A percentile compares a stretch with the other conserved stretches of the same genome.
These are phyloP conservation scores for Drosophila prostipennis DNA, from an alignment of 2,888 invertebrate species.

Conservation along the genomic window DNA sequence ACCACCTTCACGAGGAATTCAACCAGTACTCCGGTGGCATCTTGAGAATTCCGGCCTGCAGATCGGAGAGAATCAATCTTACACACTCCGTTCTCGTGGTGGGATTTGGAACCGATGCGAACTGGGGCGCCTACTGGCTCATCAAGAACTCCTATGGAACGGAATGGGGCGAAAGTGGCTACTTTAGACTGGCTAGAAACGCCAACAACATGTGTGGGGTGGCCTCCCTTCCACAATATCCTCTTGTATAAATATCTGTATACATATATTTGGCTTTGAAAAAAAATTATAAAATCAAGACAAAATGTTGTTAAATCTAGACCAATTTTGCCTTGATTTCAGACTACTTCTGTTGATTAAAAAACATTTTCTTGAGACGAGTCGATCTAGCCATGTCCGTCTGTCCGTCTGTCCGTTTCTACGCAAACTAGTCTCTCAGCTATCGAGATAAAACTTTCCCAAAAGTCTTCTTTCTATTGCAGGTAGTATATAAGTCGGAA, in stretches of 20 bases:
- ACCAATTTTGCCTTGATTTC: too few species aligned
- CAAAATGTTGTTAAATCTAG: too few species aligned
- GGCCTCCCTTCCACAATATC: slow-evolving; percentile 10
- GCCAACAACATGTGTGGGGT: slow-evolving; percentile 16
- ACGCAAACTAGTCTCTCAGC: too few species aligned
- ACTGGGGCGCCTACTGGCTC: slow-evolving; percentile 13
- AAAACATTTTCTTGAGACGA: too few species aligned
- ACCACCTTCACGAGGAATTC: neutral
- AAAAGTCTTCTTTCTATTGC: too few species aligned
- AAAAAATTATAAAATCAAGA: too few species aligned
- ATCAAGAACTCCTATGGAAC: slow-evolving; percentile 20
- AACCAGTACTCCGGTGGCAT: neutral
- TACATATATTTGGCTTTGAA: too few species aligned
- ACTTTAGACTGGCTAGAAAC: slow-evolving; percentile 16
- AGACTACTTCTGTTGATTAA: too few species aligned
- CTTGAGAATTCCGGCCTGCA: neutral
- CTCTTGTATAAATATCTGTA: slow-evolving; percentile 1
- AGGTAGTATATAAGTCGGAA: too few species aligned
- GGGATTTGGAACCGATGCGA: slow-evolving; percentile 12
- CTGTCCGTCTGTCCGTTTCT: too few species aligned
- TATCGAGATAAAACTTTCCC: too few species aligned
- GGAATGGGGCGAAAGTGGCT: slow-evolving; percentile 13
- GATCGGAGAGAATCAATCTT: neutral
- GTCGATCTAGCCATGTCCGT: too few species aligned
- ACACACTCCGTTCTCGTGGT: slow-evolving; percentile 5